These are phyloP conservation scores for Dynastes maya DNA, from an alignment of 2,888 invertebrate species.

Conservation along the genomic window DNA sequence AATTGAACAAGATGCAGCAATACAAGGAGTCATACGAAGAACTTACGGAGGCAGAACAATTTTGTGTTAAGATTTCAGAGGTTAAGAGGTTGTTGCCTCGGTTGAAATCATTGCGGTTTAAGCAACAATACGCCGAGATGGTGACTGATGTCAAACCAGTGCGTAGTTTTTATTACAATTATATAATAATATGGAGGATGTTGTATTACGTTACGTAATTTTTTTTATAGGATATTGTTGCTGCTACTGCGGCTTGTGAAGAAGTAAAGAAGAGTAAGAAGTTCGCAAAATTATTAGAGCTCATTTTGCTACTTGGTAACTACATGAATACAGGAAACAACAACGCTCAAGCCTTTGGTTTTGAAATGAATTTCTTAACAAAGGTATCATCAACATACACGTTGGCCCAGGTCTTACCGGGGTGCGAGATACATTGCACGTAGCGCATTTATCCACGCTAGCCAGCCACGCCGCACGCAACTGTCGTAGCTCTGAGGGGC, in stretches of 20 bases:
- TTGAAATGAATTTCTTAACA: constrained; percentile 95
- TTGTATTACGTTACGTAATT: background rate
- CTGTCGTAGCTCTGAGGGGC: too few relatives aligned
- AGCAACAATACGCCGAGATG: constrained; percentile 89
- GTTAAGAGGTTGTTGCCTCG: constrained; percentile 90
- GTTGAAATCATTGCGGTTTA: constrained; percentile 91
- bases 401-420: too few relatives aligned
- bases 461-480: too few relatives aligned
- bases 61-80: constrained; percentile 91
- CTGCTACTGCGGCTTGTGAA: constrained; percentile 95
- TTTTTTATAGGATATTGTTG: constrained; percentile 85
- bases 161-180: constrained; percentile 65
- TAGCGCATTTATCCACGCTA: too few relatives aligned
- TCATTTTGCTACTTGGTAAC: constrained; percentile 93
- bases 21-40: constrained; percentile 85
- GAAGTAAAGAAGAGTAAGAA: constrained; percentile 92
- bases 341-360: constrained; percentile 95
- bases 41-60: constrained; percentile 94
- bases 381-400: constrained; percentile 77
- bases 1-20: constrained; percentile 87
- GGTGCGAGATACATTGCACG: too few relatives aligned
- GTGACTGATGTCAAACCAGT: constrained; percentile 91
- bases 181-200: background rate
- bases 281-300: constrained; percentile 90
- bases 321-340: constrained; percentile 97